phyloP scores from a whole-genome alignment of 2,797 vertebrate genomes.

The Dicrostonyx torquatus region DNA sequence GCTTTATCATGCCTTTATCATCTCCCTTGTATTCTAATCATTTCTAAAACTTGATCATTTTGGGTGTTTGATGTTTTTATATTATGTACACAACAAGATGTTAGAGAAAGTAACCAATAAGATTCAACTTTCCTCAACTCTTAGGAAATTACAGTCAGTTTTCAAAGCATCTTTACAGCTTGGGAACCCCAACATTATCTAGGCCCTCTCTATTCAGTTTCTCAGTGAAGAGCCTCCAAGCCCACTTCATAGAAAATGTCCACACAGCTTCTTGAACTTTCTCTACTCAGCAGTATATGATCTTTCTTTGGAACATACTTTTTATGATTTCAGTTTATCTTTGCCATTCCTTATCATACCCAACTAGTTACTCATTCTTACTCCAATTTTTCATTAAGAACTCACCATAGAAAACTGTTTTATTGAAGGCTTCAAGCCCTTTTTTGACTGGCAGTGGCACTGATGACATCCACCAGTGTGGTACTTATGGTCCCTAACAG shows the following conservation, averaged over 20 bases:
- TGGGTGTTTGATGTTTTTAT: neutral
- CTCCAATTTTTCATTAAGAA: neutral
- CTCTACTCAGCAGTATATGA: neutral
- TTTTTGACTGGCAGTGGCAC: neutral
- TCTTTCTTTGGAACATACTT: neutral
- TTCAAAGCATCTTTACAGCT: neutral
- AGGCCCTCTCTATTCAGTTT: neutral
- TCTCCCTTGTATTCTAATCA: neutral
- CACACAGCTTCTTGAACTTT: fast-evolving
- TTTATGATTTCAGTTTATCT: neutral
- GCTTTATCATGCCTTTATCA: neutral
- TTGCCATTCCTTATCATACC: neutral
- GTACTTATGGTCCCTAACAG: neutral
- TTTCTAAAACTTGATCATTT: neutral
- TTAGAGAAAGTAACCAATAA: neutral
- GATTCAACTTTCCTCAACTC: neutral
- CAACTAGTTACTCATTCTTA: neutral
- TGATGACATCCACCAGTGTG: neutral
- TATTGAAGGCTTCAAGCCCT: neutral
- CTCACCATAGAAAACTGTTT: neutral
- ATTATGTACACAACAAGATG: neutral
- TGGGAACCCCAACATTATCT: neutral
- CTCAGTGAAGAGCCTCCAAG: neutral
- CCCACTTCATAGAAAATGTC: neutral
- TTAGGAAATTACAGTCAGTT: neutral